Percentiles rank a stretch among this genome's conserved stretches.
Conservation (phyloP, 2,888 invertebrate genomes). For the Tipula lateralis region DNA sequence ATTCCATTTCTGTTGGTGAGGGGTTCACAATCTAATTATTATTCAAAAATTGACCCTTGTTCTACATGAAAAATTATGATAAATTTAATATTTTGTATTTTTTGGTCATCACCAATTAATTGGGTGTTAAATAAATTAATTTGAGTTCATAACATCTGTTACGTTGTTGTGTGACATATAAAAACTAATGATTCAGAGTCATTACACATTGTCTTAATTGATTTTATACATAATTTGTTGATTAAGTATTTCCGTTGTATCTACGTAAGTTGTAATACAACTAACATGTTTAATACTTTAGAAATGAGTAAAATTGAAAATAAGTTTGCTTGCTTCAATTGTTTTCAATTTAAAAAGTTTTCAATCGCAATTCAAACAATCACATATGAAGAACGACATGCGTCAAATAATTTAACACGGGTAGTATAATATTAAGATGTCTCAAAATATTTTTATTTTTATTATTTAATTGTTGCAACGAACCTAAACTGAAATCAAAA, state of each 20-base stretch:
- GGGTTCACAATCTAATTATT: conserved; percentile 15
- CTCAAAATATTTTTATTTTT: too few relatives aligned
- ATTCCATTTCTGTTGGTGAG: neutral
- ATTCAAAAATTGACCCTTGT: conserved; percentile 24
- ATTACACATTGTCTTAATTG: neutral
- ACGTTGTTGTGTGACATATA: neutral
- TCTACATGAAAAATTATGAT: conserved; percentile 19
- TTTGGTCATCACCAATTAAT: conserved; percentile 11
- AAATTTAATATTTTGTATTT: conserved; percentile 19
- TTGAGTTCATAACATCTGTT: conserved; percentile 24
- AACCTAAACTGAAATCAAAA: neutral
- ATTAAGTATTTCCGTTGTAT: neutral
- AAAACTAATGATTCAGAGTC: neutral
- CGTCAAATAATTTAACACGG: neutral
- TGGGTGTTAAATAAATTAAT: conserved; percentile 24
- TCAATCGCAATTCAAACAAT: too few relatives aligned
- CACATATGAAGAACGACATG: too few relatives aligned
- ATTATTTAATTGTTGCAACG: too few relatives aligned
- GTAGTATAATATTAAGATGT: too few relatives aligned
- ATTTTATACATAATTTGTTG: neutral
- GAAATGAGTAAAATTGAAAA: too few relatives aligned
- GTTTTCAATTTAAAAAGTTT: too few relatives aligned
- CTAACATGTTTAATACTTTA: too few relatives aligned
- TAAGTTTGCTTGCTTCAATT: too few relatives aligned
- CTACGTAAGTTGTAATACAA: too few relatives aligned